Evolutionary conservation across 2,888 invertebrate species (phyloP), one percentile per base, ranked within the genome.

Genomic region (Cecidostiba fungosa): DNA sequence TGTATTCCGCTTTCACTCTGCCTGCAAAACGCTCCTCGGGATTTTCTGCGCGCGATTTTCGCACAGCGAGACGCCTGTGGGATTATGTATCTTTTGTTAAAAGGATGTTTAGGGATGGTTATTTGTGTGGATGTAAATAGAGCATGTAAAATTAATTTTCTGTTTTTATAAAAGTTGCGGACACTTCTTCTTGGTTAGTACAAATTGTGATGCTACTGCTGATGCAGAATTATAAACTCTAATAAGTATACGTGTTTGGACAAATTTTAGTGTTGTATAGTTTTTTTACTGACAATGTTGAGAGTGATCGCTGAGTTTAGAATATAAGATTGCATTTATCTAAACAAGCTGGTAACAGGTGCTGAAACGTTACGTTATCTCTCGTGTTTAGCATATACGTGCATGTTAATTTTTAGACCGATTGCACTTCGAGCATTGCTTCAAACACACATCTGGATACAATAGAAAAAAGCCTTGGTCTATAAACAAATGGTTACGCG

Each of bases 1-100:
- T 72, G 72, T 72, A 72, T 72, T 72, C 72, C 72, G 72, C 72
- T 72, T 72, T 72, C 72, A 72, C 72, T 72, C n/a, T 14, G 39
- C 39, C 39, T 23, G n/a, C 32, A 36, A 39, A 72, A 72, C 14
- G 66, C n/a, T 66, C 66, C 26, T 14, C 66, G 14, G n/a, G 26
- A 66, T 66, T 62, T 62, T 62, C 62, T 12, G 62, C 26, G 62
- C 26, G 26, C 62, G 10, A 26, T 62, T 26, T 29, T 66, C 66
- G 29, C 66, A 4, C 26, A 14, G 66, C n/a, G 29, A 29, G 62
- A 26, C 62, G 62, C 26, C 8, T 26, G 26, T 5, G 4, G 5
- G 62, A 26, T n/a, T 4, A 12, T 26, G 26, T 66, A 10, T 16
- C 26, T 66, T 66, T 66, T 29, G 66, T 66, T 29, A 23, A 16